phyloP scores from a whole-genome alignment of 2,797 vertebrate species.

The Agapornis canus region DNA sequence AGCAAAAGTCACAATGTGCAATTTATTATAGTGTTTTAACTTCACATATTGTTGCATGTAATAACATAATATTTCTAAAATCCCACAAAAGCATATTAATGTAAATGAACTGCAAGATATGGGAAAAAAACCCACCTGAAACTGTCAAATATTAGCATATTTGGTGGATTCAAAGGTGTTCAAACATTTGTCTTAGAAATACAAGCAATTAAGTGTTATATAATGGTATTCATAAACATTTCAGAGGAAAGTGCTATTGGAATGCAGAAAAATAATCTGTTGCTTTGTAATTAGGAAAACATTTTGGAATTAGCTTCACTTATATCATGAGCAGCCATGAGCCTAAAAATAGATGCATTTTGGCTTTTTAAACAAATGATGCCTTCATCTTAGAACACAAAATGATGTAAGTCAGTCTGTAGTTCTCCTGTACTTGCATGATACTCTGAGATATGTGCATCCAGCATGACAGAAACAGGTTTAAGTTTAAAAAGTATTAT shows the following conservation, averaged over 20 bases:
- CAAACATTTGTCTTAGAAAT: not conserved
- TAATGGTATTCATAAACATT: not conserved
- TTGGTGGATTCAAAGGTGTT: not conserved
- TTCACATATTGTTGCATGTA: not conserved
- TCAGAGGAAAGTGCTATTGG: not conserved
- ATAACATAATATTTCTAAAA: not conserved
- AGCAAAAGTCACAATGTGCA: not conserved
- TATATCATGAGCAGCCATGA: not conserved
- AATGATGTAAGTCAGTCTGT: not conserved
- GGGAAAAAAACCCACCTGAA: not conserved
- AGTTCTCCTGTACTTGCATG: not conserved
- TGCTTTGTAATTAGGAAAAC: not conserved
- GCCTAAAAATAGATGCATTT: conserved; percentile 2
- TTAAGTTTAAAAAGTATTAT: not conserved
- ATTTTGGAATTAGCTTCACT: not conserved
- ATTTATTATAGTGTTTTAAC: not conserved
- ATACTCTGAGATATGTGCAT: not conserved
- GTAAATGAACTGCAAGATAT: not conserved
- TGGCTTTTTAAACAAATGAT: not conserved
- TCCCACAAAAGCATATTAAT: not conserved
- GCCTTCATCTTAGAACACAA: not conserved
- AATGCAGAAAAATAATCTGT: not conserved
- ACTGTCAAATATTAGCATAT: not conserved
- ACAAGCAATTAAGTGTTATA: not conserved
- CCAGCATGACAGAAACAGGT: not conserved